Evolutionary conservation across 2,113 vertebrate species (phyloP).

Genomic region (Cyanoramphus novaezelandiae): DNA sequence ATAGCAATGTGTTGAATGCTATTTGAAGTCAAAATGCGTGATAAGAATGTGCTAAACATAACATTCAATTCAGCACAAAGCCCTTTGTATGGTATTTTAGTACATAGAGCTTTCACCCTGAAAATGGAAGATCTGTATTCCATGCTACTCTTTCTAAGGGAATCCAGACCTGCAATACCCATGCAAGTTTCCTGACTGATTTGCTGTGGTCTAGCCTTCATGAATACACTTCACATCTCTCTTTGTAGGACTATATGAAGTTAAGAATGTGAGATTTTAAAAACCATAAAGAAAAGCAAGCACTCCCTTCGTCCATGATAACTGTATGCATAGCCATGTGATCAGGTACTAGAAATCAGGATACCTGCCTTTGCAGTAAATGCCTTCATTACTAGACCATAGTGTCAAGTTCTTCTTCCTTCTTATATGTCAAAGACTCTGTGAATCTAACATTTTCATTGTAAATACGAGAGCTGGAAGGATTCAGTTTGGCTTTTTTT

Average conservation of each 20-base stretch:
- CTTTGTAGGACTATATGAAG: neutral
- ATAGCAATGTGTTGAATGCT: slow-evolving; percentile 3
- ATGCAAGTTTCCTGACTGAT: neutral
- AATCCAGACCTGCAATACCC: neutral
- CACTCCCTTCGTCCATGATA: neutral
- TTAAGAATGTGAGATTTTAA: neutral
- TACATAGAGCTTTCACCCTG: neutral
- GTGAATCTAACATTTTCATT: neutral
- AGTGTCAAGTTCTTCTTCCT: neutral
- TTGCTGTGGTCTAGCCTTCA: neutral
- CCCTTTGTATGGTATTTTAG: slow-evolving; percentile 17
- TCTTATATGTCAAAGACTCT: neutral
- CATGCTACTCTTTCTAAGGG: neutral
- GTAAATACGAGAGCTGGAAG: neutral
- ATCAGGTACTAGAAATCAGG: neutral
- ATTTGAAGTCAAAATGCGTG: slow-evolving; percentile 25
- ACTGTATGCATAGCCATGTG: neutral
- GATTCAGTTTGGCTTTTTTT: neutral
- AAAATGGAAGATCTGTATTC: slow-evolving; percentile 11
- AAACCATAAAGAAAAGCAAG: neutral
- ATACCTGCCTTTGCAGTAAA: neutral
- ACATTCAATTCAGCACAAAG: slow-evolving; percentile 7
- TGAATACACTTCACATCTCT: neutral
- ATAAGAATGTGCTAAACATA: slow-evolving; percentile 48
- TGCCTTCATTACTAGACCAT: neutral